Base-by-base conservation (phyloP, 2,113 vertebrate species). In the Chaetops frenatus region DNA sequence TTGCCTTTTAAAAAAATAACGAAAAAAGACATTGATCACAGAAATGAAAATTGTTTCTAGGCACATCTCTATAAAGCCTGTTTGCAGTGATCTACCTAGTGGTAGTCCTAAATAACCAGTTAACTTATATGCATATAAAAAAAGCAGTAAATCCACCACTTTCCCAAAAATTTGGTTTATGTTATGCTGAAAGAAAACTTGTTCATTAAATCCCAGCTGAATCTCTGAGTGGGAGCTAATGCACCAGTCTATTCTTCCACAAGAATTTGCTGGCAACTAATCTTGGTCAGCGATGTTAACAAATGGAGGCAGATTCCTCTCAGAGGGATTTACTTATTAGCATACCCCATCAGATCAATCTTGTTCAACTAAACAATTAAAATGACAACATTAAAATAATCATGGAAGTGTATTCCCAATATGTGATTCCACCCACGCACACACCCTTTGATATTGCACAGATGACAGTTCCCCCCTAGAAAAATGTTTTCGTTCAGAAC, bases 281-380 rank as follows among this genome's bases (percentile, higher is more conserved):
- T 90, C 78, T 80, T 93, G 90, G 85, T 90, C 71, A 77, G 67
- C 10, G 6, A 69, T 58, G 66, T 82, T 90, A 93, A 94, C 78
- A 73, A 85, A 83, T 27, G 66, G 23, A 92, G 58, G 67, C 93
- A 92, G 89, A 73, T 44, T 88, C 27, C 50, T 85, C 92, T 93
- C 71, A 44, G 50, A 92, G 62, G 74, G 71, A 78, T 87, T 76
- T 81, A 70, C 79, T 47, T 91, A 86, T 90, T 85, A 93, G 42
- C 57, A 77, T 90, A 73, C 21, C 15, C 85, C 58, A 86, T 86
- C 85, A 93, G 58, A 90, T 92, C 66, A 88, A 38, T 82, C 78
- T 94, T 93, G 54, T 93, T 93, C 66, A 69, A 80, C 71, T 94
- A 83, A 95, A 96, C 66, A 94, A 79, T 91, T 94, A 88, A 92